Conservation (phyloP, 2,113 vertebrate genomes). For the Saccopteryx leptura region DNA sequence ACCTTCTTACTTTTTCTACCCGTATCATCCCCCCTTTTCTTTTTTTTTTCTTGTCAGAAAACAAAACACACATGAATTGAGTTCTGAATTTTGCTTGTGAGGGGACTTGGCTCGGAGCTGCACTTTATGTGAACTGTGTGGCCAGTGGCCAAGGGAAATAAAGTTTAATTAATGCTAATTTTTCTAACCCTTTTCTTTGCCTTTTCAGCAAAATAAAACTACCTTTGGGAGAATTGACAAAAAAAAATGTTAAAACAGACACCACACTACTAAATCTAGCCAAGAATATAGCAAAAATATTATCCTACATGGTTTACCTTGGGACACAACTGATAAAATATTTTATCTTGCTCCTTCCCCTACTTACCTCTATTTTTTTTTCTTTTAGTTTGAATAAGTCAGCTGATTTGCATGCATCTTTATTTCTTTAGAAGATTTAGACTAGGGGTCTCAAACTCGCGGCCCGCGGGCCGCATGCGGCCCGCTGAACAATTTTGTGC, state of each 20-base stretch:
- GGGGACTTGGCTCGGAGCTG: conserved; percentile 81
- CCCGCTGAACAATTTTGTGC: too few species aligned
- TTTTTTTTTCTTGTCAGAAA: conserved; percentile 69
- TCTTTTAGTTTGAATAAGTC: conserved; percentile 55
- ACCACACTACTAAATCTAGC: conserved; percentile 83
- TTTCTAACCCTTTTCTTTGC: conserved; percentile 86
- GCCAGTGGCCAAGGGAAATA: conserved; percentile 89
- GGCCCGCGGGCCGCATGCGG: too few species aligned
- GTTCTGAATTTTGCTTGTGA: conserved; percentile 81
- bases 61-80: conserved; percentile 82
- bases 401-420: conserved; percentile 57
- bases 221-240: conserved; percentile 86
- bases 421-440: conserved; percentile 50
- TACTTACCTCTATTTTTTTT: not conserved
- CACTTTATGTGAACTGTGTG: conserved; percentile 89
- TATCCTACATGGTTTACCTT: conserved; percentile 57
- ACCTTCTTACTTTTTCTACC: conserved; percentile 34
- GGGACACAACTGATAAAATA: conserved; percentile 63
- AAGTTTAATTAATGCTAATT: conserved; percentile 90
- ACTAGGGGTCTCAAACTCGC: too few species aligned
- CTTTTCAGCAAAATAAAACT: conserved; percentile 87
- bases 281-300: conserved; percentile 75
- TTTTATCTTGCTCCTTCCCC: conserved; percentile 37
- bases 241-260: conserved; percentile 79
- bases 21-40: not conserved